Conservation (phyloP, 1,140 invertebrate species). For the Drosophila rufa region DNA sequence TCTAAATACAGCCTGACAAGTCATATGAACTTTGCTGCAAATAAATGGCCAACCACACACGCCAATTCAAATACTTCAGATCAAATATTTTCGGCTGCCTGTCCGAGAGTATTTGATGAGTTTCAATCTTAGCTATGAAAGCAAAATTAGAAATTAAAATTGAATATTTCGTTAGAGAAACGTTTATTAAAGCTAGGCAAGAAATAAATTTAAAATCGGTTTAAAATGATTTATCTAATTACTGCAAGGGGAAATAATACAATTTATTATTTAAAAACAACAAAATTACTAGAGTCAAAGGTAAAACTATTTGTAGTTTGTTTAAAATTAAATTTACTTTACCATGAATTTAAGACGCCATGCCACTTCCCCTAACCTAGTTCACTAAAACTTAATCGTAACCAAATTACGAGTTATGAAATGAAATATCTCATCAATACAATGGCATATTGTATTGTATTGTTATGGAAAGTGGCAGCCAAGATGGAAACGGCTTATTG, state of each 20-base stretch:
- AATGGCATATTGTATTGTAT: not conserved
- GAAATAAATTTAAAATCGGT: not conserved
- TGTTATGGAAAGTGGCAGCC: constrained; percentile 6
- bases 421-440: not conserved
- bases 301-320: no score
- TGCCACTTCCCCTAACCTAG: no score
- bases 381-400: no score
- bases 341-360: not conserved
- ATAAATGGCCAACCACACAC: constrained; percentile 18
- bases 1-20: not conserved
- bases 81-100: constrained; percentile 13
- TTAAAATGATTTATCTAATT: not conserved
- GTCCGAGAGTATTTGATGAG: not conserved
- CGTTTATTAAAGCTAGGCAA: not conserved
- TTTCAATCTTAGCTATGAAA: not conserved
- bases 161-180: no score
- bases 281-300: not conserved
- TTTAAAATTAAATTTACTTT: not conserved
- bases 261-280: not conserved
- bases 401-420: not conserved
- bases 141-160: no score
- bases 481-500: not conserved
- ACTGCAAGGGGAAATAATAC: not conserved
- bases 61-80: constrained; percentile 2
- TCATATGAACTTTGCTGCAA: not conserved